A percentile compares a stretch with the other conserved stretches of the same genome.
Conservation (phyloP, 1,140 invertebrate species). For the Trigoniulus corallinus region DNA sequence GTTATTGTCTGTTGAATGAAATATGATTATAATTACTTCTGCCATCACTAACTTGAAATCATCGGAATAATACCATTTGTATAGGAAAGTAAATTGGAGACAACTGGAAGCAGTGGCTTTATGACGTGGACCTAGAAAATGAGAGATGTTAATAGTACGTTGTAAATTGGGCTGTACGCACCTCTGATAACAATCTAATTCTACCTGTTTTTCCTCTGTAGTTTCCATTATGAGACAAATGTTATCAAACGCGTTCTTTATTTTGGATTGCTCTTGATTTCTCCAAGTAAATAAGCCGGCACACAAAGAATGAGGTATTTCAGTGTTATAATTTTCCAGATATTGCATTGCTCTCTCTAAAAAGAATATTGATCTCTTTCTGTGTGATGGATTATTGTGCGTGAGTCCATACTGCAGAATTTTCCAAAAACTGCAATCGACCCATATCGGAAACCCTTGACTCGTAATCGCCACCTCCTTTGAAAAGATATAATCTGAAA, state of each 20-base stretch:
- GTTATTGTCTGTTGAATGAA: background rate
- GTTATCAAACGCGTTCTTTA: background rate
- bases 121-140: background rate
- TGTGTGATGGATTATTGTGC: background rate
- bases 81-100: background rate
- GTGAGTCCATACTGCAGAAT: background rate
- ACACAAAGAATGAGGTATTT: background rate
- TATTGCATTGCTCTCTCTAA: background rate
- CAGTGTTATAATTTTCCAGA: background rate
- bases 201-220: background rate
- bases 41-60: background rate
- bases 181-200: background rate
- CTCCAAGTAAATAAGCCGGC: background rate
- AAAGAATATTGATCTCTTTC: background rate
- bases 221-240: background rate
- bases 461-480: background rate
- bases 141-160: background rate
- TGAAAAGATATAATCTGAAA: background rate
- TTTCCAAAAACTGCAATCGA: background rate
- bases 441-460: background rate
- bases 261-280: background rate
- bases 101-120: background rate
- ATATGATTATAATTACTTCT: background rate
- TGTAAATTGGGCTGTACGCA: background rate
- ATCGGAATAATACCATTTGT: background rate